These are phyloP conservation scores for Nymphalis polychloros DNA, from an alignment of 2,888 invertebrate genomes.

Conservation along the genomic window DNA sequence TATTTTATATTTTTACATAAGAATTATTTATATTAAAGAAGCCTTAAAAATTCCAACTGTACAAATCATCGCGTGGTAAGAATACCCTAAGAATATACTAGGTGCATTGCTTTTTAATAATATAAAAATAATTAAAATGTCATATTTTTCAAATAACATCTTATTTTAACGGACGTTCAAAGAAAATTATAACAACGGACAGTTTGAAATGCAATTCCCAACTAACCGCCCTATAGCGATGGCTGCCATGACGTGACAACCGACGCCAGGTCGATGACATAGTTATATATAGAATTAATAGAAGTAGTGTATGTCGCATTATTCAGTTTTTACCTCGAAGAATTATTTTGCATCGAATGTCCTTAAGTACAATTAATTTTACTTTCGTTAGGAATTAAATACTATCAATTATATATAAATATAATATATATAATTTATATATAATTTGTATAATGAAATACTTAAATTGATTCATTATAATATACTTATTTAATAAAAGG, in stretches of 20 bases:
- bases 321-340: conserved; percentile 22
- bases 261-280: conserved; percentile 36
- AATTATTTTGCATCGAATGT: neutral
- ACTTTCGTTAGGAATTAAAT: conserved; percentile 1
- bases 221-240: neutral
- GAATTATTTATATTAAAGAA: too few relatives aligned
- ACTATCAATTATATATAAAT: too few relatives aligned
- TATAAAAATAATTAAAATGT: too few relatives aligned
- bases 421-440: too few relatives aligned
- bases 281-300: conserved; percentile 38
- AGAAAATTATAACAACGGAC: neutral
- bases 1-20: too few relatives aligned
- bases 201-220: neutral
- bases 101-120: too few relatives aligned
- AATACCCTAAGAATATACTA: too few relatives aligned
- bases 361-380: neutral
- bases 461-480: too few relatives aligned
- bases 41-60: too few relatives aligned
- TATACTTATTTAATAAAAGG: too few relatives aligned
- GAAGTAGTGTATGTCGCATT: conserved; percentile 30
- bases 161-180: neutral
- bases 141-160: neutral
- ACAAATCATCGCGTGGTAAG: too few relatives aligned
- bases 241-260: conserved; percentile 14
- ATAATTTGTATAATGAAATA: too few relatives aligned